These are phyloP conservation scores for Teinopalpus imperialis DNA, from an alignment of 2,888 invertebrate genomes.

Conservation along the genomic window DNA sequence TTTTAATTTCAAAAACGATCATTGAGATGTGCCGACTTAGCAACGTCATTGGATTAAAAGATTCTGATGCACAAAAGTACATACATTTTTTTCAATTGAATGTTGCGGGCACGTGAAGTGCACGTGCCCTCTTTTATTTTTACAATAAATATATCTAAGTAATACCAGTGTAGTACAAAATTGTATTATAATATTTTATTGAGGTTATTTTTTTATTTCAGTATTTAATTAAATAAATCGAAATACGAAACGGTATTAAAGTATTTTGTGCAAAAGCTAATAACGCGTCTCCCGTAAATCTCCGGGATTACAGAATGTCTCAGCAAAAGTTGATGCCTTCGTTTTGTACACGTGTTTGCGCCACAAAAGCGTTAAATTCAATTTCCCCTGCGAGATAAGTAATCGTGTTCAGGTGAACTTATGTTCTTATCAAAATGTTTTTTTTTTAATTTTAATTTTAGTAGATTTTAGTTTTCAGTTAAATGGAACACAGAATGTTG, in stretches of 20 bases:
- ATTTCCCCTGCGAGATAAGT: conserved; percentile 11
- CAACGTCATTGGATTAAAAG: too few relatives aligned
- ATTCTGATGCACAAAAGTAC: too few relatives aligned
- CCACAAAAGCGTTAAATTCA: conserved; percentile 15
- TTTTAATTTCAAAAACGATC: too few relatives aligned
- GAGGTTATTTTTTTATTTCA: too few relatives aligned
- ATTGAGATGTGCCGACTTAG: too few relatives aligned
- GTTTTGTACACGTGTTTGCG: conserved; percentile 11
- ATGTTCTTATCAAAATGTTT: conserved; percentile 2
- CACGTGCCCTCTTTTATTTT: too few relatives aligned
- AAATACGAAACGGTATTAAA: background rate
- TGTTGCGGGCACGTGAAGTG: too few relatives aligned
- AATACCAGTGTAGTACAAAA: too few relatives aligned
- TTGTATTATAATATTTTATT: too few relatives aligned
- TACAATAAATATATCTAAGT: too few relatives aligned
- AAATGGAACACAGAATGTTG: background rate
- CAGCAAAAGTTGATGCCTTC: background rate
- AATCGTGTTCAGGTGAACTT: conserved; percentile 1
- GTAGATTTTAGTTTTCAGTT: background rate
- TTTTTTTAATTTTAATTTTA: background rate
- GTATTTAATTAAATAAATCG: too few relatives aligned
- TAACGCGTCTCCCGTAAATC: conserved; percentile 6
- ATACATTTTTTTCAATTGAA: too few relatives aligned
- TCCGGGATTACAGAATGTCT: conserved; percentile 3
- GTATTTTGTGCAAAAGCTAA: background rate